These are phyloP conservation scores for Rhombomys opimus DNA, from an alignment of 2,113 vertebrate species.

Conservation along the genomic window DNA sequence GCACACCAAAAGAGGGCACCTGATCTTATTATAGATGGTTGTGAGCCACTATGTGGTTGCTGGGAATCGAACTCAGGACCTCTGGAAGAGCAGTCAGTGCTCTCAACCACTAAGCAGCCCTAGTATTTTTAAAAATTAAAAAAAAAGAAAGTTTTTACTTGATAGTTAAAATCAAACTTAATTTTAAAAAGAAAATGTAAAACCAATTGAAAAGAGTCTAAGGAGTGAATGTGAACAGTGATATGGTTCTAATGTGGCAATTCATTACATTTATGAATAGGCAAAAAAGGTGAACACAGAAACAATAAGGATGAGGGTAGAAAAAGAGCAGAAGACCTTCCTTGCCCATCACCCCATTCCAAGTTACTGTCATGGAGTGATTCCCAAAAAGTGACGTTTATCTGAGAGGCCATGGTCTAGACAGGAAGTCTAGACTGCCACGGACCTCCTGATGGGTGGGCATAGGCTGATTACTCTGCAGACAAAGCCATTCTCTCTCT, in stretches of 20 bases:
- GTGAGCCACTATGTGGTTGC: too few species aligned
- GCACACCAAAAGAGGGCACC: too few species aligned
- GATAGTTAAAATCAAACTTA: not conserved
- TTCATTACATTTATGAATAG: not conserved
- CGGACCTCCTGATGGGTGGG: not conserved
- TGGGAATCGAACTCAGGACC: too few species aligned
- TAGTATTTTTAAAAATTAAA: too few species aligned
- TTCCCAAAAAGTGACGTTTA: not conserved
- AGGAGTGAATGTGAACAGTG: not conserved
- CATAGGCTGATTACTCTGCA: fast-evolving
- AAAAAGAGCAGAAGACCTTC: not conserved
- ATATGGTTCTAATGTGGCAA: not conserved
- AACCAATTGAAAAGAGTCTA: not conserved
- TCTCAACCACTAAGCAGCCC: too few species aligned
- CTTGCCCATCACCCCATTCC: not conserved
- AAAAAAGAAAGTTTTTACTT: not conserved
- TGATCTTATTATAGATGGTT: too few species aligned
- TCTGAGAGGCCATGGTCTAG: not conserved
- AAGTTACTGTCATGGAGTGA: not conserved
- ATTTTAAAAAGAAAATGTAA: not conserved
- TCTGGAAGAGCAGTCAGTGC: too few species aligned
- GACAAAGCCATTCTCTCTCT: fast-evolving
- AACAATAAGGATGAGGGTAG: not conserved
- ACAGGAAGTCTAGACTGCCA: not conserved
- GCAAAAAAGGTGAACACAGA: not conserved